Evolutionary conservation across 2,888 invertebrate species (phyloP).

Genomic region (Meteorus colon): DNA sequence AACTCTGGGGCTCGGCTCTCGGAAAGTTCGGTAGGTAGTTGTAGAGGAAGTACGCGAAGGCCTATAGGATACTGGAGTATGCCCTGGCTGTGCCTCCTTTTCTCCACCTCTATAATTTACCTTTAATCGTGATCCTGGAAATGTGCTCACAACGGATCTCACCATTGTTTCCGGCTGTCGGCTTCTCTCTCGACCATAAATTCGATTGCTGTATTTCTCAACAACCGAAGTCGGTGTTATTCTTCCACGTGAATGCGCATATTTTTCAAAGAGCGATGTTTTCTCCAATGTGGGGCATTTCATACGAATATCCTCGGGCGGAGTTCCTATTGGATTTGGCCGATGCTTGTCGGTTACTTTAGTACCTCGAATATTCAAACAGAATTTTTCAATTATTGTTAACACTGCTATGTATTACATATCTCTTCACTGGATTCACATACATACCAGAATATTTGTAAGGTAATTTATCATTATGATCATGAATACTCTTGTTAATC

Average conservation of each 20-base stretch:
- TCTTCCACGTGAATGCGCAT: conserved; percentile 61
- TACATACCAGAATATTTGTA: conserved; percentile 67
- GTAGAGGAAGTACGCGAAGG: conserved; percentile 54
- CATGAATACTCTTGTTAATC: conserved; percentile 61
- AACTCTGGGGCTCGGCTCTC: conserved; percentile 77
- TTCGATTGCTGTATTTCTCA: conserved; percentile 64
- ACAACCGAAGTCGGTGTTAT: conserved; percentile 63
- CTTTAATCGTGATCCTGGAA: conserved; percentile 61
- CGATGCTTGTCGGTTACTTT: conserved; percentile 66
- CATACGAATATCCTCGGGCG: conserved; percentile 54
- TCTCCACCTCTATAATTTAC: conserved; percentile 61
- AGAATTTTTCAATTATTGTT: neutral
- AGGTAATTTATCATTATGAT: conserved; percentile 64
- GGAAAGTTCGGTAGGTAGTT: conserved; percentile 70
- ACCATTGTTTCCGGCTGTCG: conserved; percentile 63
- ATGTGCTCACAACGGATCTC: conserved; percentile 64
- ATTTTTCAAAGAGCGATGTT: conserved; percentile 65
- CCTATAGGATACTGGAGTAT: conserved; percentile 75
- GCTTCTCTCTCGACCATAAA: conserved; percentile 63
- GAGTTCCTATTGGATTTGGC: conserved; percentile 58
- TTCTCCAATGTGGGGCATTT: conserved; percentile 63
- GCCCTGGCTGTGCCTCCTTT: conserved; percentile 70
- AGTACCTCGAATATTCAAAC: conserved; percentile 53
- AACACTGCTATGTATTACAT: neutral
- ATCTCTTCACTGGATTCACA: neutral